Evolutionary conservation across 30 jellyfish, hydroid and myxozoan genomes (phyloP), one percentile per base, ranked within the genome.

Genomic region (Phacellophora camtschatica): DNA sequence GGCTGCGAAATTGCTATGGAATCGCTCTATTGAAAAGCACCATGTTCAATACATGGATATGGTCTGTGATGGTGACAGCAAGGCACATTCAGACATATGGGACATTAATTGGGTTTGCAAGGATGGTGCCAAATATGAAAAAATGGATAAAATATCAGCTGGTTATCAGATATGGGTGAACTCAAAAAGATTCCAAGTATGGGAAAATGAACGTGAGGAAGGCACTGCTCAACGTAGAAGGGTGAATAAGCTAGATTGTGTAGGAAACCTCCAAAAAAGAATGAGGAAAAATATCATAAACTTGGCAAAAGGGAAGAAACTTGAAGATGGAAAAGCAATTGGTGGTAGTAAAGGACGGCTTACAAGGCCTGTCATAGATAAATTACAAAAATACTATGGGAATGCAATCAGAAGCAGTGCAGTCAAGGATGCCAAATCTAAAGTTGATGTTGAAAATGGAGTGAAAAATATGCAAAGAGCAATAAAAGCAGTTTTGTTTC

Each of bases 381-480:
- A n/a, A 51, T n/a, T 51, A 51, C 66, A 51, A n/a, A 51, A 51
- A n/a, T n/a, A 51, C 66, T 51, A 51, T n/a, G 66, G 66, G 22
- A 51, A 51, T 51, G 66, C 66, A 9, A 51, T 51, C 22, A 51
- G 66, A 51, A 13, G 30, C 9, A 51, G 30, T 13, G 66, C 18
- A 51, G 30, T 13, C 66, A n/a, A 23, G 66, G 66, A 51, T 6
- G 66, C 66, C 9, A 51, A 51, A n/a, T 5, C 7, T 23, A 51
- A 51, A 5, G 66, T 7, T n/a, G 66, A n/a, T 6, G 5, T 51
- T 5, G 9, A 51, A 51, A 51, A n/a, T 23, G 66, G 30, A 51
- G 66, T 51, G 7, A 23, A 51, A n/a, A n/a, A 51, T 13, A 51
- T 51, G 66, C 66, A 51, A 23, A n/a, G 18, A n/a, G 66, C 66